Evolutionary conservation across 2,797 vertebrate genomes (phyloP), one percentile per base, ranked within the genome.

Genomic region (Propithecus perrieri): DNA sequence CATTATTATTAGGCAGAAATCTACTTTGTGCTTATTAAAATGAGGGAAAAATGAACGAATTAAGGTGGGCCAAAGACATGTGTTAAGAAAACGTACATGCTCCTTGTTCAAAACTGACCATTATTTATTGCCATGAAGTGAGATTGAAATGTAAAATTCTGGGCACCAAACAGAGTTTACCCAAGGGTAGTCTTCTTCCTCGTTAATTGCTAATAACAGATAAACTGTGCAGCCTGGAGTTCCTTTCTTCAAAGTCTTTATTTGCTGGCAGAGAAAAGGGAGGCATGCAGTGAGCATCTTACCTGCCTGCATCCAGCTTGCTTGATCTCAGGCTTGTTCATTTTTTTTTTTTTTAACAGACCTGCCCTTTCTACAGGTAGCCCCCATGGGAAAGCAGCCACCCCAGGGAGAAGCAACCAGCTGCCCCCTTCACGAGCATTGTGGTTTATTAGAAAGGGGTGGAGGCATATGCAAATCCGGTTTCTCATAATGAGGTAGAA

Each of bases 131-230:
- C 79, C 61, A n/a, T 15, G 15, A 85, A 72, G 43, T 75, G 20
- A 55, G 2, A n/a, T 71, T 92, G 11, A 71, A 48, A 86, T 38
- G 71, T 79, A 89, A 91, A 95, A 94, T 85, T 85, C 38, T 55
- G 43, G 87, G 26, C 38, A 43, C 15, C 59, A 30, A 69, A 72
- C 11, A 76, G 59, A 93, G 6, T 86, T 95, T 84, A 69, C n/a
- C 63, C 43, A 59, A 46, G 76, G 61, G 24, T 57, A 75, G 30
- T 48, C 30, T 33, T 55, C 22, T 14, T 61, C 57, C 69, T 94
- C 28, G n/a, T 87, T 69, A 38, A 33, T 50, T 61, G 26, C 38
- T 28, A 28, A 53, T n/a, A 43, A 26, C 28, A 43, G 43, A 48
- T 7, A 7, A 71, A 50, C 12, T 7, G 48, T 35, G 11, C 24